Percentiles rank a stretch among this genome's conserved stretches.
Evolutionary conservation across 2,888 invertebrate species (phyloP).

Genomic region (Eledone cirrhosa): DNA sequence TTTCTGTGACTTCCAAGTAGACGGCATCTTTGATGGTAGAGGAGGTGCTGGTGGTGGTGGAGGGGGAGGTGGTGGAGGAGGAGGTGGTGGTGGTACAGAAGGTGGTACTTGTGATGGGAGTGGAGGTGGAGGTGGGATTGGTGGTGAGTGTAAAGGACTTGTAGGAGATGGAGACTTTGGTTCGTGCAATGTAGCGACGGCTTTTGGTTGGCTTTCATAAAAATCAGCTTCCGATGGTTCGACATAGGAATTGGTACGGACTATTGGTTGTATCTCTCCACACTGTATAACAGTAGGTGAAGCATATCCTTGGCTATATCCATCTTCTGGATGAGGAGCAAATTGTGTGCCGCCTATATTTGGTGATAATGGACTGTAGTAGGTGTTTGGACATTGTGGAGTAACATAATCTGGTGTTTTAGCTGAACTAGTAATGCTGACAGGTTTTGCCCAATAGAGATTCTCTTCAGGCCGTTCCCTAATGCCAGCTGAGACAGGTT

Average conservation of each 20-base stretch:
- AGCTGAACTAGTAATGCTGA: constrained; percentile 7
- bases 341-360: not conserved
- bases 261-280: no score
- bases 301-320: not conserved
- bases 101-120: not conserved
- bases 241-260: not conserved
- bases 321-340: not conserved
- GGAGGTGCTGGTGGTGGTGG: constrained; percentile 37
- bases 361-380: not conserved
- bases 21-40: constrained; percentile 29
- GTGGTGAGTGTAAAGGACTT: constrained; percentile 30
- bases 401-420: not conserved
- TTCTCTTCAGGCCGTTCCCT: constrained; percentile 9
- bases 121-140: constrained; percentile 32
- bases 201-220: not conserved
- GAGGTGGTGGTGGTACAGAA: constrained; percentile 28
- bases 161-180: constrained; percentile 14
- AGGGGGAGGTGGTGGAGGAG: constrained; percentile 35
- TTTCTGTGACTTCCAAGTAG: not conserved
- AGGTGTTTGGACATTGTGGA: not conserved
- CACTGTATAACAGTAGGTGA: not conserved
- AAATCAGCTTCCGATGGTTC: not conserved
- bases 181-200: not conserved
- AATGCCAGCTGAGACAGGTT: not conserved
- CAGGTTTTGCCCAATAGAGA: constrained; percentile 18